Evolutionary conservation across 2,113 vertebrate genomes (phyloP), one percentile per base, ranked within the genome.

Genomic region (Tragelaphus strepsiceros): DNA sequence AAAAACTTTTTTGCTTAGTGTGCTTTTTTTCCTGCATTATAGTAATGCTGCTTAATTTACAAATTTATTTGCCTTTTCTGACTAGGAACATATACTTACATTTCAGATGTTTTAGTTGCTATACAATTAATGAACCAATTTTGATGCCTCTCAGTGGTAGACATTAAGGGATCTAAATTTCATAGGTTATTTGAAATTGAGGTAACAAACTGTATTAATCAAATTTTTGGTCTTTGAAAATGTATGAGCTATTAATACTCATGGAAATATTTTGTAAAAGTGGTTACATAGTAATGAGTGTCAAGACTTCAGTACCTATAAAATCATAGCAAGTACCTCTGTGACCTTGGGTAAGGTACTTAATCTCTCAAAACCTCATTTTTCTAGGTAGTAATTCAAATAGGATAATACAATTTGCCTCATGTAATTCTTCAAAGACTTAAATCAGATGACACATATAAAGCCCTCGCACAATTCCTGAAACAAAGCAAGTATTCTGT

Each of bases 121-220:
- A 17, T 88, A 15, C 10, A 90, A 56, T 71, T 94, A 92, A 84
- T 67, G 32, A 96, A 28, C 54, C 43, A 94, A 4, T 93, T 95
- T 92, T 94, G 3, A 28, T 87, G 10, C 15, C n/a, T 86, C 11
- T 85, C 51, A 78, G 9, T 54, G 61, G 58, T 78, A 90, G 67
- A 97, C 13, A 92, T 67, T 64, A 51, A 82, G 24, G 5, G n/a
- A 26, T 91, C 49, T 86, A 54, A 96, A 94, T 97, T 87, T 97
- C 51, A 96, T 49, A 86, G 21, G 7, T 94, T 83, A 43, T 77
- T 85, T 71, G n/a, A 71, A 71, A 71, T 71, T 35, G 67, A 93
- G 32, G 35, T 91, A 94, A n/a, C 24, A 96, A 94, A 56, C 16
- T 16, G 2, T 49, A n/a, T 90, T 88, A 93, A 82, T 86, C 35